Base-by-base conservation (phyloP, 2,113 vertebrate species). In the Colinus virginianus region DNA sequence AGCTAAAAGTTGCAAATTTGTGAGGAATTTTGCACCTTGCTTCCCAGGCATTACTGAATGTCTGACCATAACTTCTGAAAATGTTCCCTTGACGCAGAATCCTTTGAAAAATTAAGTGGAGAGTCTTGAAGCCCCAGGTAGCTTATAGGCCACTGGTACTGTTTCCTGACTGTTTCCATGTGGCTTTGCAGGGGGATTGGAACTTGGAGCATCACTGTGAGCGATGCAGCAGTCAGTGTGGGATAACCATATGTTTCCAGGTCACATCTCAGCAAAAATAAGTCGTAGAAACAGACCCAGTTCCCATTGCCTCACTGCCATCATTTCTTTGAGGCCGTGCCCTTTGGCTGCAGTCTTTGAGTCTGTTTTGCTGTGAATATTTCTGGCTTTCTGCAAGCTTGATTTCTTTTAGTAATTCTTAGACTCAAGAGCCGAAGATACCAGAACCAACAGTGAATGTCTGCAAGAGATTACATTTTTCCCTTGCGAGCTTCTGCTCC, bases 31-130 rank as follows among this genome's bases (percentile, higher is more conserved):
- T 72, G 16, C 69, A 30, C 25, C n/a, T 84, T 78, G 68, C 78
- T 45, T 22, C 15, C 18, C n/a, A 28, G 22, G 17, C 56, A 14
- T 34, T 43, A 68, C 18, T 6, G 30, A 63, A 4, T 45, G n/a
- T 93, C 71, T 78, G 42, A 69, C 36, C 38, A 11, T 45, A 80
- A 64, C 56, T 58, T 69, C 66, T 92, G 56, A 55, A 81, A 89
- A 55, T 34, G 10, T 45, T 69, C 17, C 28, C 26, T 72, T 66
- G 62, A 61, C 40, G n/a, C 53, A 61, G 12, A 84, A 68, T 53
- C 30, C 40, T 76, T 72, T 72, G 55, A 78, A 87, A 81, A 82
- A 53, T 77, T 62, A 11, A 6, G 10, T 66, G n/a, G 40, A 40
- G 48, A 72, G 13, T 66, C 48, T 48, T 79, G 63, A 92, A 82